A percentile compares a stretch with the other conserved stretches of the same genome.
phyloP scores from a whole-genome alignment of 2,797 vertebrate species.

The Lacerta bilineata region DNA sequence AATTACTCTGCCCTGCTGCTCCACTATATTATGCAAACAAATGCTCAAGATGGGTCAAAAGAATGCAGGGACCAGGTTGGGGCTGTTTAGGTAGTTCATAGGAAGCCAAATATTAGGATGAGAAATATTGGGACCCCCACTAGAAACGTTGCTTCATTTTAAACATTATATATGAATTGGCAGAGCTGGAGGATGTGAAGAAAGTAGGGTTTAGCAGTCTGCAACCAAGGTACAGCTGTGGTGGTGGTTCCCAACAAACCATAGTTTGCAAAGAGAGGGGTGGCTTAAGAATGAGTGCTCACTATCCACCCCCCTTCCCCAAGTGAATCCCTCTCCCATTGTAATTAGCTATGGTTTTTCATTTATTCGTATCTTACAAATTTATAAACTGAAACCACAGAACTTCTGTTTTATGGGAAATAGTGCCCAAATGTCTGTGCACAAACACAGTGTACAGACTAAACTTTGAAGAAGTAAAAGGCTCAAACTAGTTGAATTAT shows the following conservation, averaged over 20 bases:
- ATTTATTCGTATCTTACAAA: background rate
- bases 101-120: conserved; percentile 26
- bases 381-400: no score
- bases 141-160: background rate
- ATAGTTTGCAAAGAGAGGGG: background rate
- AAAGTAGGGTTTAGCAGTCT: background rate
- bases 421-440: background rate
- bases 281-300: background rate
- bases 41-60: conserved; percentile 68
- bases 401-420: background rate
- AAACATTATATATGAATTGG: background rate
- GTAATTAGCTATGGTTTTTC: background rate
- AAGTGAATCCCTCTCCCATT: background rate
- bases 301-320: background rate
- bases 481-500: background rate
- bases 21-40: conserved; percentile 83
- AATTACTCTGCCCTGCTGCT: conserved; percentile 87
- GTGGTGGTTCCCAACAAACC: background rate
- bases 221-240: background rate
- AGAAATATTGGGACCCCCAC: conserved; percentile 12
- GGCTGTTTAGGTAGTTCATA: conserved; percentile 8
- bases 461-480: no score
- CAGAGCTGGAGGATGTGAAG: no score
- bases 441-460: background rate
- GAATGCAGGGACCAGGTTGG: conserved; percentile 70